These are phyloP conservation scores for Apantesis nais DNA, from an alignment of 2,888 invertebrate genomes.

Conservation along the genomic window DNA sequence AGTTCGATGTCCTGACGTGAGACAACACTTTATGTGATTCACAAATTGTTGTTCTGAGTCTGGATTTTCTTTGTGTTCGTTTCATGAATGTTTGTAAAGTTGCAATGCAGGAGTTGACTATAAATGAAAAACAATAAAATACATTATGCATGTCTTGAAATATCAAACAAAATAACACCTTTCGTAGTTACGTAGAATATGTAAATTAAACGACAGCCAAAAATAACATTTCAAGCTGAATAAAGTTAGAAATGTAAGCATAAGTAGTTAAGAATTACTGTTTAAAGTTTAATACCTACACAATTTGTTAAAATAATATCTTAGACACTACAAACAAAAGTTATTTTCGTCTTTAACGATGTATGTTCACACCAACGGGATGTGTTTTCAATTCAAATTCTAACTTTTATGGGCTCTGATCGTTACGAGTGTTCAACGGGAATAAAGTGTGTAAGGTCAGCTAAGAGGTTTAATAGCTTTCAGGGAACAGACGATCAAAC, in stretches of 20 bases:
- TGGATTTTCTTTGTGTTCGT: no score
- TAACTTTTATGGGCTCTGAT: constrained; percentile 14
- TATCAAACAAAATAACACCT: background rate
- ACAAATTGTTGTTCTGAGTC: no score
- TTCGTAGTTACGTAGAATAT: background rate
- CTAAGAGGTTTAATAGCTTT: constrained; percentile 15
- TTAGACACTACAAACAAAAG: background rate
- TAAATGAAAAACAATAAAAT: no score
- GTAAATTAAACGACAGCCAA: background rate
- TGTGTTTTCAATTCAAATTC: constrained; percentile 18
- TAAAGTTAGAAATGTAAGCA: no score
- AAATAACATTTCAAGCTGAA: background rate
- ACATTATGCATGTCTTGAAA: background rate
- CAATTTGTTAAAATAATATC: background rate
- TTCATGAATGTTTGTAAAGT: no score
- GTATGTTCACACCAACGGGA: constrained; percentile 8
- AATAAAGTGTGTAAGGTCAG: constrained; percentile 16
- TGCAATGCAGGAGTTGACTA: no score
- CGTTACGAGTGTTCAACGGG: constrained; percentile 16
- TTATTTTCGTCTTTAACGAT: constrained; percentile 4
- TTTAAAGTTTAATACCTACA: background rate
- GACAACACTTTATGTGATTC: no score
- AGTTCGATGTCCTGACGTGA: no score
- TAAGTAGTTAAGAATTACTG: background rate
- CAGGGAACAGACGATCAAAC: constrained; percentile 3